phyloP scores from a whole-genome alignment of 53 echinoderm and acorn worm genomes.

The Stichopus horrens region DNA sequence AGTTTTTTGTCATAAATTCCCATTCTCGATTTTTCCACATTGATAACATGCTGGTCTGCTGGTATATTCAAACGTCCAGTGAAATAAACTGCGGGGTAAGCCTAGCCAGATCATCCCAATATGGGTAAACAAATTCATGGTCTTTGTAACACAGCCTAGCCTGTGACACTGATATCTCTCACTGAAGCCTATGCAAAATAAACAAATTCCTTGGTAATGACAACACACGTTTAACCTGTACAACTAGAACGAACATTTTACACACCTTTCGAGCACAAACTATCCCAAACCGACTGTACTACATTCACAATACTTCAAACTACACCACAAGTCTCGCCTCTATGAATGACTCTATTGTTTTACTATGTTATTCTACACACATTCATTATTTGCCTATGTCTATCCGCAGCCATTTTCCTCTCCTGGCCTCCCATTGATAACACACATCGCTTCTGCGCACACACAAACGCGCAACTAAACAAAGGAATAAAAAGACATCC shows the following conservation, averaged over 20 bases:
- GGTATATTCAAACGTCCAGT: no score
- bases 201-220: conserved; percentile 2
- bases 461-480: conserved; percentile 56
- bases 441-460: conserved; percentile 56
- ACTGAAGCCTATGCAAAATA: conserved; percentile 6
- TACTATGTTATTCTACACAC: conserved; percentile 37
- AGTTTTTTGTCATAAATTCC: no score
- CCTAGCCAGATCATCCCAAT: no score
- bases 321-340: conserved; percentile 14
- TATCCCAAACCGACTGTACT: background rate
- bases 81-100: no score
- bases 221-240: background rate
- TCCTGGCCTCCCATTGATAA: conserved; percentile 51
- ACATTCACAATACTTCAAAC: background rate
- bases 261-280: conserved; percentile 6
- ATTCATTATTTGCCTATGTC: conserved; percentile 32
- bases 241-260: background rate
- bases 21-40: no score
- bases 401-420: conserved; percentile 48
- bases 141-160: background rate
- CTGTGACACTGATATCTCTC: background rate
- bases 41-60: no score
- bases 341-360: conserved; percentile 39
- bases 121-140: background rate
- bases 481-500: conserved; percentile 57